Conservation (phyloP, 2,113 vertebrate genomes). For the Agelaius tricolor region DNA sequence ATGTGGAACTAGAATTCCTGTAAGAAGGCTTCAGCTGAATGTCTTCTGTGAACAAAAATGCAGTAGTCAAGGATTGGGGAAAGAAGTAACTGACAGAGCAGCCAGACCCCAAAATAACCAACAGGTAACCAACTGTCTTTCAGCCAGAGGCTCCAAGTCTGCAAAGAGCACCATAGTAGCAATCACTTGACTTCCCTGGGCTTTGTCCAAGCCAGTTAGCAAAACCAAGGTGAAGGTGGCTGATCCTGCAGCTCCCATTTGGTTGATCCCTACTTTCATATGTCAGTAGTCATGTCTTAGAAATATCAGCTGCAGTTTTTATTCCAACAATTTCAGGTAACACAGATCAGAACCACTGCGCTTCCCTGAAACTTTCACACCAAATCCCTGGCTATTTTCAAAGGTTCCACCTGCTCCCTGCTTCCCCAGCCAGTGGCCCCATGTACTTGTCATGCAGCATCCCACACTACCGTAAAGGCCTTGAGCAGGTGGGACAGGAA, state of each 20-base stretch:
- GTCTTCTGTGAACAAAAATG: not conserved
- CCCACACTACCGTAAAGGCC: not conserved
- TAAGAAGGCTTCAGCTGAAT: not conserved
- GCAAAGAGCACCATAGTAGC: fast-evolving
- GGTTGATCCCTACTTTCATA: not conserved
- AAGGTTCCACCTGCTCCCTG: not conserved
- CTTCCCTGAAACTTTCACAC: not conserved
- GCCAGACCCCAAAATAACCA: not conserved
- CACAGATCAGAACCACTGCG: not conserved
- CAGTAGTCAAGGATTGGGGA: not conserved
- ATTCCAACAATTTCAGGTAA: not conserved
- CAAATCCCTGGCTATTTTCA: not conserved
- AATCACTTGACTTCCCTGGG: not conserved
- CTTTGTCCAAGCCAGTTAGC: not conserved
- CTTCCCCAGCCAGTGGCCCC: not conserved
- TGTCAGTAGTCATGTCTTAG: not conserved
- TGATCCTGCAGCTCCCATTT: not conserved
- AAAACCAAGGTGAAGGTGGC: not conserved
- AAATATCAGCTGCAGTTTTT: not conserved
- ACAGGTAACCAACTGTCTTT: fast-evolving
- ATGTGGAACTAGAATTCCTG: not conserved
- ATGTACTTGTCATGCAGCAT: fast-evolving
- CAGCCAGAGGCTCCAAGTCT: not conserved
- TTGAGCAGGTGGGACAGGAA: not conserved
- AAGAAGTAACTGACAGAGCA: not conserved